phyloP scores from a whole-genome alignment of 2,888 invertebrate genomes.

The Amphimallon solstitiale region DNA sequence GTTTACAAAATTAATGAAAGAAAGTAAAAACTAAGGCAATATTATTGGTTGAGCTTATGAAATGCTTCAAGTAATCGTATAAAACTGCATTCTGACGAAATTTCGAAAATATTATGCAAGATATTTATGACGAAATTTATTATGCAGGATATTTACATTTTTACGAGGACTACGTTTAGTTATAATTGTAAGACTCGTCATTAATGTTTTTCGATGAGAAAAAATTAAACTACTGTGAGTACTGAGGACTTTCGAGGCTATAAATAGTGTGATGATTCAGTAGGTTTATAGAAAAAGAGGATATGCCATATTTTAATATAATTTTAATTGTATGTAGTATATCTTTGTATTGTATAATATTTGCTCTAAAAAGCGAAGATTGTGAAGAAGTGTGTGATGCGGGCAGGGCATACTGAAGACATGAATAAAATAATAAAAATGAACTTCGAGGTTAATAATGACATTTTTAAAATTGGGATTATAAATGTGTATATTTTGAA shows the following conservation, averaged over 20 bases:
- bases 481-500: conserved; percentile 29
- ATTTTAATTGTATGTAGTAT: conserved; percentile 18
- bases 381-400: not conserved
- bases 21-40: too few relatives aligned
- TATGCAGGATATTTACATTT: too few relatives aligned
- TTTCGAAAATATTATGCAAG: too few relatives aligned
- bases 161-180: too few relatives aligned
- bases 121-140: too few relatives aligned
- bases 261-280: conserved; percentile 18
- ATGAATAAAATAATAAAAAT: not conserved
- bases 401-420: conserved; percentile 14
- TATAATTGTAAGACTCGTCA: not conserved
- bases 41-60: too few relatives aligned
- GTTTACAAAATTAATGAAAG: too few relatives aligned
- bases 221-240: too few relatives aligned
- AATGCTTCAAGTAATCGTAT: too few relatives aligned
- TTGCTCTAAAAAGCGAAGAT: not conserved
- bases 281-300: conserved; percentile 9
- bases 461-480: conserved; percentile 19
- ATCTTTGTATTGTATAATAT: conserved; percentile 8
- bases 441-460: conserved; percentile 9
- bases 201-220: not conserved
- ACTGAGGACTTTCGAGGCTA: conserved; percentile 5
- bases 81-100: too few relatives aligned
- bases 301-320: conserved; percentile 31